phyloP scores from a whole-genome alignment of 2,888 invertebrate species.

The Microchrysa polita region DNA sequence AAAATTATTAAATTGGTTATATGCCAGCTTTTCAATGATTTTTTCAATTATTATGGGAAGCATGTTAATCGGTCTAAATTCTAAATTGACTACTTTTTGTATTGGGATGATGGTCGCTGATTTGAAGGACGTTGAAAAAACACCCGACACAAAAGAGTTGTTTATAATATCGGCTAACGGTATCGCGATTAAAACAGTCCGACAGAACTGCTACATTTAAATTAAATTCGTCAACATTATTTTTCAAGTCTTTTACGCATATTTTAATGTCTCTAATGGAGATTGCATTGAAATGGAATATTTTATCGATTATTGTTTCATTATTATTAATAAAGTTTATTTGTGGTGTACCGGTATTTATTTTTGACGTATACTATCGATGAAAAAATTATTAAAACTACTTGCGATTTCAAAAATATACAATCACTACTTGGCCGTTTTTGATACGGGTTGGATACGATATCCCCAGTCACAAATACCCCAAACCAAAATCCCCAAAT shows the following conservation, averaged over 20 bases:
- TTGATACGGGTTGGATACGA: too few species aligned
- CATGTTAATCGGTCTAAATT: slow-evolving; percentile 9
- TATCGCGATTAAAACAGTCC: not conserved
- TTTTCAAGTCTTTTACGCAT: not conserved
- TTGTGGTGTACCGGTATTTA: too few species aligned
- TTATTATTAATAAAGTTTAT: too few species aligned
- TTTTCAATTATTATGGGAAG: slow-evolving; percentile 40
- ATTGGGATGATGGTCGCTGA: slow-evolving; percentile 15
- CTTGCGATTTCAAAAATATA: too few species aligned
- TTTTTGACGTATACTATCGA: too few species aligned
- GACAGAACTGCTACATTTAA: not conserved
- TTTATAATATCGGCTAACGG: slow-evolving; percentile 9
- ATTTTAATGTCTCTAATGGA: too few species aligned
- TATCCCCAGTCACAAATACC: too few species aligned
- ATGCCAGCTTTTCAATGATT: slow-evolving; percentile 44
- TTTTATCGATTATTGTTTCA: too few species aligned
- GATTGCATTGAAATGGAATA: too few species aligned
- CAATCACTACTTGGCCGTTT: too few species aligned
- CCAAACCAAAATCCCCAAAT: too few species aligned
- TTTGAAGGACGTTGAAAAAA: not conserved
- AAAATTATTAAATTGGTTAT: slow-evolving; percentile 45
- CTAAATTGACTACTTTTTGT: not conserved
- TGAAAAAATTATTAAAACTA: too few species aligned
- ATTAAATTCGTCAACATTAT: not conserved
- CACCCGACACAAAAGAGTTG: slow-evolving; percentile 13